Conservation (phyloP, 2,888 invertebrate species). For the Sinhomidia bicolor region DNA sequence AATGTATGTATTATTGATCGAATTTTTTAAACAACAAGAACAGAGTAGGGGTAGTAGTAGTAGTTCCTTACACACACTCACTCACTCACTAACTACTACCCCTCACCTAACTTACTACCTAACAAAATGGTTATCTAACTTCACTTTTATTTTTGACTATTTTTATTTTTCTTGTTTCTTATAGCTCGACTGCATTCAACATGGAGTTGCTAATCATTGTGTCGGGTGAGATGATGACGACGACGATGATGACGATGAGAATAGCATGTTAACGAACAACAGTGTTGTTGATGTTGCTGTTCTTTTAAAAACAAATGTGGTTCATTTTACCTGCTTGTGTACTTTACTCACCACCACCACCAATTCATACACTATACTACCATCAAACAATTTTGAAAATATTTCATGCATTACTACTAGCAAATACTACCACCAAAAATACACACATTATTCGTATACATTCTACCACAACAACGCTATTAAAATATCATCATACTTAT, state of each 20-base stretch:
- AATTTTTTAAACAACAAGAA: constrained; percentile 1
- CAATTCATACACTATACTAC: not conserved
- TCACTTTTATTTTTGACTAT: constrained; percentile 25
- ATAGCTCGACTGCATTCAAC: not conserved
- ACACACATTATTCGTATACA: not conserved
- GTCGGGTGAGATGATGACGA: not conserved
- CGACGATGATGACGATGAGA: constrained; percentile 2
- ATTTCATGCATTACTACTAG: constrained; percentile 11
- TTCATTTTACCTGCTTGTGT: not conserved
- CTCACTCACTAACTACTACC: not conserved
- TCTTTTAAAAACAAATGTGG: too few relatives aligned
- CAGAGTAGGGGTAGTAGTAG: not conserved
- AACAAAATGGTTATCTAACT: constrained; percentile 8
- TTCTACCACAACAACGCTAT: not conserved
- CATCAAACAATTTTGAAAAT: not conserved
- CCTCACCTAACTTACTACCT: constrained; percentile 8
- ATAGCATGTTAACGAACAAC: not conserved
- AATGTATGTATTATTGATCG: constrained; percentile 18
- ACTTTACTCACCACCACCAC: not conserved
- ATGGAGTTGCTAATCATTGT: constrained; percentile 7
- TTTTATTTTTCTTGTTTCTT: constrained; percentile 26
- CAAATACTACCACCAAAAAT: not conserved
- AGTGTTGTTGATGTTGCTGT: too few relatives aligned
- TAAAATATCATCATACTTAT: constrained; percentile 31
- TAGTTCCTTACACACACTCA: not conserved